Base-by-base conservation (phyloP, 2,797 vertebrate species). In the Orientallactaga sibirica region DNA sequence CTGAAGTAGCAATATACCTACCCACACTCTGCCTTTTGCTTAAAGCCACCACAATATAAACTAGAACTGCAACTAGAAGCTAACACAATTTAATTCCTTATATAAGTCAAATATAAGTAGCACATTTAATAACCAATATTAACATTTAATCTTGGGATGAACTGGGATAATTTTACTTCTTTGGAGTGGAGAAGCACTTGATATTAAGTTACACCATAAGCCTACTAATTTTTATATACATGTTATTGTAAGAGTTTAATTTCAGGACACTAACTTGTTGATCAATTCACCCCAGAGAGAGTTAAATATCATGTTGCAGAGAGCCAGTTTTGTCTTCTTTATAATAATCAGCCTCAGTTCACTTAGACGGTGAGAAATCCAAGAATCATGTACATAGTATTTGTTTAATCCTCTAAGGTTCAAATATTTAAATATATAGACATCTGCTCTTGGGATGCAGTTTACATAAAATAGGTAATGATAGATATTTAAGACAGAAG, bases 321-420 rank as follows among this genome's bases (percentile, higher is more conserved):
- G 2, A 90, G 67, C 25, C 70, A 77, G 6, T 67, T 43, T 75
- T 14, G 16, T 71, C 22, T 37, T 24, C 67, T 81, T 88, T 67
- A 4, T 62, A 74, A 64, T 55, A 91, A 86, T 79, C 6, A 5
- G 7, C 58, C 92, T 76, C 29, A 37, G 55, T 79, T 20, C 25
- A 78, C 67, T 77, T 62, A 90, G 88, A 64, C 27, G 22, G 19
- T 81, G 29, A 29, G 74, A 95, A 90, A 89, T n/a, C n/a, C 64
- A 89, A 66, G 20, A 77, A 78, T 81, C 76, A 73, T 29, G 43
- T 41, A 41, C 27, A 33, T 2, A 73, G 8, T 18, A 83, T 67
- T 93, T 87, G 29, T 58, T 77, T 83, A 78, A 91, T 48, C 0
- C 48, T 87, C 24, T 85, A 29, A 94, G 25, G 0, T 93, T 86